phyloP scores from a whole-genome alignment of 2,888 invertebrate genomes.

The Lamellibrachia columna region DNA sequence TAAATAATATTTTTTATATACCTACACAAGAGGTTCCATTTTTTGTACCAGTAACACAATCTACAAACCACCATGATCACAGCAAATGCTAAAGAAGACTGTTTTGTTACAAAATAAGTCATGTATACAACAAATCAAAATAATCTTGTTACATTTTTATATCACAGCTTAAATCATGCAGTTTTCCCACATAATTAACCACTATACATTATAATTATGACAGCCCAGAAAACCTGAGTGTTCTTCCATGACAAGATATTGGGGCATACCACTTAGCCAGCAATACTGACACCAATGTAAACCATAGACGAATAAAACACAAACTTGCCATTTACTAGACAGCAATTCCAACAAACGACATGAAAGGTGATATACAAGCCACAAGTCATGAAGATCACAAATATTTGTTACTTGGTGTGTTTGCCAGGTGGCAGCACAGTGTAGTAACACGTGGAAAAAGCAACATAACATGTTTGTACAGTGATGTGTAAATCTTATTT shows the following conservation, averaged over 20 bases:
- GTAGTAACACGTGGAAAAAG: neutral
- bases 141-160: neutral
- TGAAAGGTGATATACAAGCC: too few relatives aligned
- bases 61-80: too few relatives aligned
- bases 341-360: too few relatives aligned
- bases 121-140: neutral
- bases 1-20: too few relatives aligned
- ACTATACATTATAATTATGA: neutral
- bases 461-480: neutral
- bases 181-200: neutral
- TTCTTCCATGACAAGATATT: neutral
- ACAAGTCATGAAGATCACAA: neutral
- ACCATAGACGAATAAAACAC: neutral
- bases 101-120: neutral
- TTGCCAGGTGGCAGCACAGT: neutral
- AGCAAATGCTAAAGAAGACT: too few relatives aligned
- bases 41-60: too few relatives aligned
- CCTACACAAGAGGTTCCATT: too few relatives aligned
- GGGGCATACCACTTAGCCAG: neutral
- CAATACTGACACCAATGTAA: neutral
- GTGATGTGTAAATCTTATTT: neutral
- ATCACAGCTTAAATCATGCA: neutral
- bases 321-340: too few relatives aligned
- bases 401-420: neutral
- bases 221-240: neutral